A percentile compares a stretch with the other conserved stretches of the same genome.
Evolutionary conservation across 1,140 invertebrate species (phyloP).

Genomic region (Drosophila littoralis): DNA sequence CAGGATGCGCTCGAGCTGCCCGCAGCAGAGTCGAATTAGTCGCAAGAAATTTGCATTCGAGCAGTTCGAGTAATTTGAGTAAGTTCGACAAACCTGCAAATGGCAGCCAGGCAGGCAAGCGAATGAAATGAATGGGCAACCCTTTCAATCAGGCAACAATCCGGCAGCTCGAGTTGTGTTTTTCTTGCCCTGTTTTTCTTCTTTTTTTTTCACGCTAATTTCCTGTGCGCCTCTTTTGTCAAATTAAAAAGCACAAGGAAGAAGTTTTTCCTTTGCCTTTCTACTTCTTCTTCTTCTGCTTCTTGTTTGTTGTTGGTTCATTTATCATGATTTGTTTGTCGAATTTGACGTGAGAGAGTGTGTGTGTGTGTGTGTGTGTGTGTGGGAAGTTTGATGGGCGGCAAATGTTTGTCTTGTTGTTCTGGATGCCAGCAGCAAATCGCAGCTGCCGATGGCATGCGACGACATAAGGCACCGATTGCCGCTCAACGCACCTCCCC

Average conservation of each 20-base stretch:
- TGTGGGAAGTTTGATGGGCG: conserved; percentile 63
- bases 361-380: conserved; percentile 19
- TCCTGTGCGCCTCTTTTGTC: conserved; percentile 67
- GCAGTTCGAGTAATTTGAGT: conserved; percentile 2
- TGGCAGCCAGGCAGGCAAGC: background rate
- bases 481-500: conserved; percentile 3
- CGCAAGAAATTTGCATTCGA: conserved; percentile 30
- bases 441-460: conserved; percentile 60
- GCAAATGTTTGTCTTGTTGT: conserved; percentile 72
- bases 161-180: conserved; percentile 57
- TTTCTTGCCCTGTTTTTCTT: conserved; percentile 50
- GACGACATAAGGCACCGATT: conserved; percentile 10
- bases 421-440: conserved; percentile 66
- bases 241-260: conserved; percentile 71
- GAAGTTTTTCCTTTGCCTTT: conserved; percentile 50
- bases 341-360: conserved; percentile 63
- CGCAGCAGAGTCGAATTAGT: conserved; percentile 20
- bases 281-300: conserved; percentile 28
- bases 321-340: conserved; percentile 83
- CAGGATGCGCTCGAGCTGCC: background rate
- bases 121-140: conserved; percentile 23
- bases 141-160: conserved; percentile 67
- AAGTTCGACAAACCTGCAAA: conserved; percentile 1
- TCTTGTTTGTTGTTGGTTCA: conserved; percentile 72
- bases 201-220: conserved; percentile 65